Base-by-base conservation (phyloP, 2,797 vertebrate species). In the Rhinogobio ventralis region DNA sequence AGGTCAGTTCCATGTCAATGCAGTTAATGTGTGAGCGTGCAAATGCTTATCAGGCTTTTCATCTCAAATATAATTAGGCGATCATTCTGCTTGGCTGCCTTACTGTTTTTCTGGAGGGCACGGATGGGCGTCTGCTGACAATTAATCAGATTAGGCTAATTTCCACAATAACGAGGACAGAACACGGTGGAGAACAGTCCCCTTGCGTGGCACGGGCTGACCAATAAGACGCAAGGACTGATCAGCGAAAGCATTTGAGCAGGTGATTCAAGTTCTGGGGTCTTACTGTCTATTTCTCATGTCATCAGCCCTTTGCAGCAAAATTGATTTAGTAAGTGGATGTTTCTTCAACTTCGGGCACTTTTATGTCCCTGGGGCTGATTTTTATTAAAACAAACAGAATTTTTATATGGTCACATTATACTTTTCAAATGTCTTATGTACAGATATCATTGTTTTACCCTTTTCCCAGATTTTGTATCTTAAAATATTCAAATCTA, bases 51-150 rank as follows among this genome's bases (percentile, higher is more conserved):
- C 96, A 95, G 96, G 95, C 90, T 95, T 97, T 96, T 97, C 96
- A 97, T 97, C 96, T 96, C 96, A 96, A 96, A 96, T 96, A 96
- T 97, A 97, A 97, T 97, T 97, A 97, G 96, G 95, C 95, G 96
- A 96, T 96, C 95, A 96, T 96, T 97, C 96, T 96, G 95, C 95
- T 94, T 95, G 95, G 95, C 95, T 96, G 95, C 96, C 96, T 96
- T 95, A 95, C 96, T 96, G 96, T 90, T 96, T 96, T 85, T 87
- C 96, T 97, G 94, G 94, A 94, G 96, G 95, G 96, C 94, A 95
- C 94, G 93, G 93, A 94, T 94, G 94, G 95, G 94, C 94, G 95
- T 94, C 95, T 95, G 96, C 94, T 94, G 93, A 92, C 95, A 96
- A 96, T 96, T 95, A 96, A 96, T 96, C 95, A 96, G 94, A 97